Evolutionary conservation across 2,113 vertebrate genomes (phyloP).

Genomic region (Cranoglanis bouderius): DNA sequence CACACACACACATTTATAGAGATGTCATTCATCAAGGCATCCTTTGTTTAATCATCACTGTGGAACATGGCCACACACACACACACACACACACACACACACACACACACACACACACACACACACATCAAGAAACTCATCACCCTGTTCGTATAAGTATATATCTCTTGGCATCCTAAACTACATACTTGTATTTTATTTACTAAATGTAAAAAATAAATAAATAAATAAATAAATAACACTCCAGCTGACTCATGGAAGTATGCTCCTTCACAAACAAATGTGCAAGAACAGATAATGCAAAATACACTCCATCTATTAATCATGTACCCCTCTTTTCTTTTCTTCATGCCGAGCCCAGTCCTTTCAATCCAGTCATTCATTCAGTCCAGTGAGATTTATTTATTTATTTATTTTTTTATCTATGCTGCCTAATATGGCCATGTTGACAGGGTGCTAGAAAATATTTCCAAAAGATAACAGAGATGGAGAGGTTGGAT

Average conservation of each 20-base stretch:
- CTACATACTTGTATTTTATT: not conserved
- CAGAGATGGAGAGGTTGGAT: not conserved
- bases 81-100: not conserved
- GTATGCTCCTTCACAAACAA: not conserved
- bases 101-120: not conserved
- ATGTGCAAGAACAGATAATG: not conserved
- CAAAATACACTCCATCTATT: conserved; percentile 3
- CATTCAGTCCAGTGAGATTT: conserved; percentile 20
- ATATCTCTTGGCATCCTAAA: not conserved
- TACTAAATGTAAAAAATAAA: not conserved
- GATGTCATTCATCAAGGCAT: not conserved
- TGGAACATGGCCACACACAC: not conserved
- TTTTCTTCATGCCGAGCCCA: not conserved
- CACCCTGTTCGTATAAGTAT: not conserved
- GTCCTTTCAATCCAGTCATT: not conserved
- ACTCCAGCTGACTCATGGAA: too few relatives aligned
- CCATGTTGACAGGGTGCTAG: conserved; percentile 32
- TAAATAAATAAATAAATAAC: not conserved
- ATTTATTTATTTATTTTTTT: not conserved
- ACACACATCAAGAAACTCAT: not conserved
- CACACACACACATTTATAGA: too few relatives aligned
- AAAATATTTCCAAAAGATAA: conserved; percentile 18
- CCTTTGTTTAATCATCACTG: not conserved
- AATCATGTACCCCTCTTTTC: not conserved
- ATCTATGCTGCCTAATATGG: conserved; percentile 42